Conservation (phyloP, 30 jellyfish, hydroid and myxozoan genomes). For the Hydractinia echinata region DNA sequence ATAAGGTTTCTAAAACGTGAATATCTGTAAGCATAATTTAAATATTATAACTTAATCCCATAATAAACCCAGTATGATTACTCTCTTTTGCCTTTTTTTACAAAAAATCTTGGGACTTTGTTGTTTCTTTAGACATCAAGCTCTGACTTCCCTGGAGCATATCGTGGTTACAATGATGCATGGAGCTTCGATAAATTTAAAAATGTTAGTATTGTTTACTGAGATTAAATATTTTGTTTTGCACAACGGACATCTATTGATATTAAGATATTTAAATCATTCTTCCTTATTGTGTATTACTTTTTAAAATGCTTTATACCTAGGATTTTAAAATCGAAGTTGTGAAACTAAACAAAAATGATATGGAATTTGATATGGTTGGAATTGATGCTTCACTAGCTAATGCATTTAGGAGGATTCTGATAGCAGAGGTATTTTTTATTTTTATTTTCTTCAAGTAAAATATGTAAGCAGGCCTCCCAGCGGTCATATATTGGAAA, state of each 20-base stretch:
- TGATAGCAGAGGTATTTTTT: slow-evolving; percentile 85
- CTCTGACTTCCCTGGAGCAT: slow-evolving; percentile 81
- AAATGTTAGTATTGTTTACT: slow-evolving; percentile 40
- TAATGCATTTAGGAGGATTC: slow-evolving; percentile 92
- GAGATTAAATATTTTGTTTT: no score
- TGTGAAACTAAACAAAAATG: slow-evolving; percentile 65
- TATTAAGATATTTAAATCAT: background rate
- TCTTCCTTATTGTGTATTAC: background rate
- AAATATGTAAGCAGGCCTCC: no score
- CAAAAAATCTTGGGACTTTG: background rate
- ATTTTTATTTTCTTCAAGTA: background rate
- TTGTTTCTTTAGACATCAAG: slow-evolving; percentile 52
- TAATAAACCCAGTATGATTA: no score
- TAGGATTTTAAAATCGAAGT: slow-evolving; percentile 77
- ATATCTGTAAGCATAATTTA: no score
- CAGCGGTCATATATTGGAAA: no score
- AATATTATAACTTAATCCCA: no score
- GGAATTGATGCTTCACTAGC: slow-evolving; percentile 99
- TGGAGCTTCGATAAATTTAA: slow-evolving; percentile 68
- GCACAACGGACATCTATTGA: no score
- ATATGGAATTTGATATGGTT: slow-evolving; percentile 96
- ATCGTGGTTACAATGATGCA: slow-evolving; percentile 80
- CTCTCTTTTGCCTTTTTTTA: background rate
- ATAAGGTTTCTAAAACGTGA: no score
- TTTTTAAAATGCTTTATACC: background rate